These are phyloP conservation scores for Drosophila bocki DNA, from an alignment of 1,140 invertebrate genomes.

Conservation along the genomic window DNA sequence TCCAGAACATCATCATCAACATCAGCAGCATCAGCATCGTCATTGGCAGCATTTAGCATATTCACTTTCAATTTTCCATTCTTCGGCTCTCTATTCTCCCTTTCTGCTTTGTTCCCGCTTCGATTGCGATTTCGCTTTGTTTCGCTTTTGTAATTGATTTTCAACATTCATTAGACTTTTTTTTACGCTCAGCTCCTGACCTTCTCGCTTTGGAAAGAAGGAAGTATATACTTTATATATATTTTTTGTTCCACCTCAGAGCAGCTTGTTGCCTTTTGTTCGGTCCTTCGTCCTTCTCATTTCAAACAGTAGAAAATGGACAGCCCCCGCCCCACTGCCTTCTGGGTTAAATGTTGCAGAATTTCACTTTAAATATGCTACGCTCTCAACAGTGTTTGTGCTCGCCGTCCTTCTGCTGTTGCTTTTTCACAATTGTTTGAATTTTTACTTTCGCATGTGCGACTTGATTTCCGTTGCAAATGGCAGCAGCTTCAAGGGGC, in stretches of 20 bases:
- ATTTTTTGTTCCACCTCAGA: conserved; percentile 21
- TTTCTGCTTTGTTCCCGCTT: conserved; percentile 26
- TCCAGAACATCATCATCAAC: conserved; percentile 16
- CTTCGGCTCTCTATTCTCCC: neutral
- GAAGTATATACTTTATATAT: conserved; percentile 2
- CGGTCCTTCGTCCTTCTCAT: conserved; percentile 44
- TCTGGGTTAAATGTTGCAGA: conserved; percentile 74
- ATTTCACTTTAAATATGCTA: conserved; percentile 67
- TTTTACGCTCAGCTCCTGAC: conserved; percentile 41
- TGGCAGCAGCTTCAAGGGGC: conserved; percentile 47
- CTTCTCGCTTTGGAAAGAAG: conserved; percentile 12
- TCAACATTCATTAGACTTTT: conserved; percentile 71
- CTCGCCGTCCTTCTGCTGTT: conserved; percentile 5
- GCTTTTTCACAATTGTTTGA: conserved; percentile 65
- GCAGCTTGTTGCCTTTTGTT: conserved; percentile 55
- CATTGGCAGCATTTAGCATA: conserved; percentile 63
- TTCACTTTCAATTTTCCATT: conserved; percentile 68
- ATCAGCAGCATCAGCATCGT: conserved; percentile 3
- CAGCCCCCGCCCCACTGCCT: conserved; percentile 3
- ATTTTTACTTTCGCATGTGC: conserved; percentile 82
- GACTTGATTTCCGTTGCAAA: conserved; percentile 82
- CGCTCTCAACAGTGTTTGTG: conserved; percentile 16
- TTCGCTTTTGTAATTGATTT: conserved; percentile 76
- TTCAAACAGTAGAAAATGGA: conserved; percentile 3
- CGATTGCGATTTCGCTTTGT: conserved; percentile 29